A percentile compares a stretch with the other conserved stretches of the same genome.
Conservation (phyloP, 2,113 vertebrate species). For the Colossoma macropomum region DNA sequence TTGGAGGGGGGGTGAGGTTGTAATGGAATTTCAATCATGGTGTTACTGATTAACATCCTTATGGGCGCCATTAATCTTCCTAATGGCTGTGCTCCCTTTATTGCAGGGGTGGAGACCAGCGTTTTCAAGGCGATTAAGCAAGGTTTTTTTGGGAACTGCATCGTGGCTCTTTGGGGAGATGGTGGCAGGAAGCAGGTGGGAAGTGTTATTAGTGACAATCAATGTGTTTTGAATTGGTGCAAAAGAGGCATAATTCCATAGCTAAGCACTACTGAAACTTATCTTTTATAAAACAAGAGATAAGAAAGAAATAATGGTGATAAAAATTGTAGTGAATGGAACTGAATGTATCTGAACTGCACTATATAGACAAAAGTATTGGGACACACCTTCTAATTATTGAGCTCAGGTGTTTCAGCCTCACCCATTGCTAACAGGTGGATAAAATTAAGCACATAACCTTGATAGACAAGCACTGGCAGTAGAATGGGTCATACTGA, state of each 20-base stretch:
- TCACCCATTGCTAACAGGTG: too few relatives aligned
- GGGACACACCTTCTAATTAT: too few relatives aligned
- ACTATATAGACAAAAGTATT: too few relatives aligned
- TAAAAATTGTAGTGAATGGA: not conserved
- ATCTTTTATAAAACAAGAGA: not conserved
- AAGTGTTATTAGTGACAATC: conserved; percentile 53
- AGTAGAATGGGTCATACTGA: too few relatives aligned
- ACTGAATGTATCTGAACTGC: not conserved
- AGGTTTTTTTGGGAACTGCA: conserved; percentile 60
- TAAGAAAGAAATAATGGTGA: not conserved
- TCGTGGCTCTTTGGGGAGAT: conserved; percentile 37
- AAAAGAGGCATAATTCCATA: not conserved
- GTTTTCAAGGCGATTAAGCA: conserved; percentile 74
- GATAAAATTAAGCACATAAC: too few relatives aligned
- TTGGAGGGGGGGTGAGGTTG: conserved; percentile 33
- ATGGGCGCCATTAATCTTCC: conserved; percentile 75
- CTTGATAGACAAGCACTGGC: too few relatives aligned
- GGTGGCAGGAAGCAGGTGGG: conserved; percentile 36
- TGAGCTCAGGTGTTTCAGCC: too few relatives aligned
- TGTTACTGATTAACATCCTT: conserved; percentile 77
- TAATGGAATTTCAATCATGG: conserved; percentile 72
- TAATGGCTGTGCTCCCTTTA: conserved; percentile 73
- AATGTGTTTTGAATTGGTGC: conserved; percentile 44
- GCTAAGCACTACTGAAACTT: not conserved
- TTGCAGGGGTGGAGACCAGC: conserved; percentile 70